Percentiles rank a stretch among this genome's conserved stretches.
phyloP scores from a whole-genome alignment of 2,888 invertebrate species.

The Ditula angustiorana region DNA sequence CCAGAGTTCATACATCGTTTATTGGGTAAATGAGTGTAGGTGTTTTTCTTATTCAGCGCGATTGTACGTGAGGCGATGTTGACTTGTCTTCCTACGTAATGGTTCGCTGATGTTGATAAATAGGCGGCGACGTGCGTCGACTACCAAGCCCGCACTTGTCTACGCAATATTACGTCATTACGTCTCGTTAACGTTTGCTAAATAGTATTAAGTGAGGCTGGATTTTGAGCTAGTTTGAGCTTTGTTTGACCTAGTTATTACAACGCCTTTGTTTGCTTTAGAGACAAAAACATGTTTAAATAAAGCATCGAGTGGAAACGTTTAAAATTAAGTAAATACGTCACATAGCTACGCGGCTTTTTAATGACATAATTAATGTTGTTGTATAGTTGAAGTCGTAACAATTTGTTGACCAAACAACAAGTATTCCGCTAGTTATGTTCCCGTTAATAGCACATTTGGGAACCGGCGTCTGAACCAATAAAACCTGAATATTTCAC shows the following conservation, averaged over 20 bases:
- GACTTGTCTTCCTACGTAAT: constrained; percentile 56
- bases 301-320: background rate
- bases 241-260: constrained; percentile 1
- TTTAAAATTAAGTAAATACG: too few relatives aligned
- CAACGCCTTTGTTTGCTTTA: background rate
- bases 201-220: constrained; percentile 7
- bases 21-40: constrained; percentile 34
- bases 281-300: background rate
- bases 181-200: constrained; percentile 23
- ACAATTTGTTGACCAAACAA: background rate
- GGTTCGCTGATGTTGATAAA: constrained; percentile 56
- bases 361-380: background rate
- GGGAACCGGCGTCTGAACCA: constrained; percentile 50
- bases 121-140: constrained; percentile 51
- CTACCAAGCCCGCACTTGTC: constrained; percentile 44
- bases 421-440: constrained; percentile 9
- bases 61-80: constrained; percentile 47
- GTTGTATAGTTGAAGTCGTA: background rate
- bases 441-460: constrained; percentile 44
- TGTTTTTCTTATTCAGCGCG: constrained; percentile 44
- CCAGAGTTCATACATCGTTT: background rate
- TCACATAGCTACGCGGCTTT: background rate
- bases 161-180: constrained; percentile 22
- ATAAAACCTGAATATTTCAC: constrained; percentile 71
- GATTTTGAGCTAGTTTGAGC: background rate